Conservation (phyloP, 2,888 invertebrate genomes). For the Melipona bicolor region DNA sequence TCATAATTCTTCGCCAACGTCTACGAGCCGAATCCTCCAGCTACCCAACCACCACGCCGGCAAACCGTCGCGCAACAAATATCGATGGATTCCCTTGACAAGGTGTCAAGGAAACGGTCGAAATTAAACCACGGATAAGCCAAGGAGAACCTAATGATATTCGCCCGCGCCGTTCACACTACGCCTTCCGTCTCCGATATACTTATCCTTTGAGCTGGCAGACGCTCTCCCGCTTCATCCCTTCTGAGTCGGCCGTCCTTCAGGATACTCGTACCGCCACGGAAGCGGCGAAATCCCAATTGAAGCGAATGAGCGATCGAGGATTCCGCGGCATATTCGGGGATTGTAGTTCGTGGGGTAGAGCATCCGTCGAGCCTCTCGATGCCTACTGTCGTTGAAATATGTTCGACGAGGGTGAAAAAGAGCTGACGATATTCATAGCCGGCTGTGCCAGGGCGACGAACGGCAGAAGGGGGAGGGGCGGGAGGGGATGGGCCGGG, state of each 20-base stretch:
- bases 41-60: not conserved
- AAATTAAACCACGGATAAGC: conserved; percentile 25
- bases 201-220: conserved; percentile 16
- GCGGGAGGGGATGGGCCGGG: conserved; percentile 15
- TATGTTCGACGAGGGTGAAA: conserved; percentile 82
- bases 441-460: conserved; percentile 53
- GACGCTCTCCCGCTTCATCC: conserved; percentile 16
- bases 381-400: conserved; percentile 73
- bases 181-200: conserved; percentile 17
- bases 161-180: conserved; percentile 30
- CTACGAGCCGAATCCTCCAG: not conserved
- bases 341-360: conserved; percentile 46
- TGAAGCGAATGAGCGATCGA: conserved; percentile 68
- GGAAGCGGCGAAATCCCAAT: conserved; percentile 68
- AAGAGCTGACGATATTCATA: conserved; percentile 82
- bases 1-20: not conserved
- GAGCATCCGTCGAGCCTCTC: conserved; percentile 64
- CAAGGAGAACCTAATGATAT: conserved; percentile 30
- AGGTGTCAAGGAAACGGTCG: not conserved
- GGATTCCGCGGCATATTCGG: conserved; percentile 66
- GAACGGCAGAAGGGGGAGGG: conserved; percentile 31
- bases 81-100: not conserved
- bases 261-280: conserved; percentile 39
- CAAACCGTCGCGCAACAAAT: not conserved
- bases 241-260: conserved; percentile 31